Percentiles rank a stretch among this genome's conserved stretches.
Conservation (phyloP, 1,140 invertebrate genomes). For the Venturia canescens region DNA sequence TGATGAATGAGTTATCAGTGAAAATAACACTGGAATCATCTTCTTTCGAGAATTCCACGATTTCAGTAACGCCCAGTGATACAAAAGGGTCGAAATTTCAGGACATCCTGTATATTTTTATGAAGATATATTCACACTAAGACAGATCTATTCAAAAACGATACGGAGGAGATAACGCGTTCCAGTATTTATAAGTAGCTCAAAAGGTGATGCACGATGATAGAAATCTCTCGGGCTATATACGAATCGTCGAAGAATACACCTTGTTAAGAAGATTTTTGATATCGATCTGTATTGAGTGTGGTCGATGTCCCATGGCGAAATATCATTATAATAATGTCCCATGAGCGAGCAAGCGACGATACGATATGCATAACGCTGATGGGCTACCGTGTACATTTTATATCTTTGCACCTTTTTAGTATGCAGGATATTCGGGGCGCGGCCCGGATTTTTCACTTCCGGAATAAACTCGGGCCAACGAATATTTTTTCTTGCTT, state of each 20-base stretch:
- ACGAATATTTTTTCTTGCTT: no score
- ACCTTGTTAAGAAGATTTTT: slow-evolving; percentile 35
- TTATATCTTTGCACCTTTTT: background rate
- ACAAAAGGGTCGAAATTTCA: no score
- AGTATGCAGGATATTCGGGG: background rate
- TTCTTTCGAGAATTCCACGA: no score
- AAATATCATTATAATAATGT: slow-evolving; percentile 1
- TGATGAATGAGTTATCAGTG: no score
- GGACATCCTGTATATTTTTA: no score
- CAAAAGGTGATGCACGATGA: no score
- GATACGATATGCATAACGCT: background rate
- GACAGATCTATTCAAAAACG: background rate
- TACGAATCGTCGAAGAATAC: background rate
- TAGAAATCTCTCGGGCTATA: no score
- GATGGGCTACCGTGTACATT: background rate
- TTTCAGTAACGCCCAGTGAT: no score
- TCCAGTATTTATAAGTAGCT: background rate
- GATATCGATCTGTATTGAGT: slow-evolving; percentile 16
- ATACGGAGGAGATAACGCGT: background rate
- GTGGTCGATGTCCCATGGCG: slow-evolving; percentile 29
- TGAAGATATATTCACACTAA: background rate
- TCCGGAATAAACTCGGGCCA: background rate
- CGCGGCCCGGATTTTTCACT: background rate
- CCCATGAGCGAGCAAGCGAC: background rate
- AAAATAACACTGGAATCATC: no score